Conservation (phyloP, 1,140 invertebrate genomes). For the Drosophila rufa region DNA sequence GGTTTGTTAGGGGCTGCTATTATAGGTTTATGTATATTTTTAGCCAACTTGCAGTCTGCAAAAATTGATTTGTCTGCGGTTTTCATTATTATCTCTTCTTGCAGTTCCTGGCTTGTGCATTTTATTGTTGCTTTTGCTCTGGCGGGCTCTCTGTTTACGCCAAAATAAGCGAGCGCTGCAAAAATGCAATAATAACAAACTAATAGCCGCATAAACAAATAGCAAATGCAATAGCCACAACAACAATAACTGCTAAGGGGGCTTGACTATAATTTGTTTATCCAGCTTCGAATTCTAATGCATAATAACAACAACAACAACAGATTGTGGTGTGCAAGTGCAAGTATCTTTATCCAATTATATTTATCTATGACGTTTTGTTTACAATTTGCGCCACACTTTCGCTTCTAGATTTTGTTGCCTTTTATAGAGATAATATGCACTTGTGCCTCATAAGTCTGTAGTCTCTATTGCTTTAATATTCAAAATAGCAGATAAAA, state of each 20-base stretch:
- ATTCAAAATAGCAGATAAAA: neutral
- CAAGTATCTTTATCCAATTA: slow-evolving; percentile 17
- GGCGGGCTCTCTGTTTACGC: slow-evolving; percentile 13
- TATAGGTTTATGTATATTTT: slow-evolving; percentile 18
- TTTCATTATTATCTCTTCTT: slow-evolving; percentile 31
- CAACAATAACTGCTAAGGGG: slow-evolving; percentile 40
- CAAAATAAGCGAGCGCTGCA: slow-evolving; percentile 34
- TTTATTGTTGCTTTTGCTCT: slow-evolving; percentile 7
- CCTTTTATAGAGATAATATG: slow-evolving; percentile 33
- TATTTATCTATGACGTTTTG: slow-evolving; percentile 66
- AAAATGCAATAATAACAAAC: slow-evolving; percentile 38
- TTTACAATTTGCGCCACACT: slow-evolving; percentile 56
- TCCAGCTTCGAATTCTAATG: slow-evolving; percentile 56
- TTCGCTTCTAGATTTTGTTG: neutral
- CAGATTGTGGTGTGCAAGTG: slow-evolving; percentile 13
- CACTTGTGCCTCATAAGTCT: slow-evolving; percentile 23
- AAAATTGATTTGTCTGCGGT: slow-evolving; percentile 48
- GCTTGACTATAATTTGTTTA: slow-evolving; percentile 76
- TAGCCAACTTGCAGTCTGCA: slow-evolving; percentile 34
- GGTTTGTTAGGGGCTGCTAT: slow-evolving; percentile 8
- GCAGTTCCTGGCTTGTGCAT: slow-evolving; percentile 10
- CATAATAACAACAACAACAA: slow-evolving; percentile 46
- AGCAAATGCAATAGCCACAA: neutral
- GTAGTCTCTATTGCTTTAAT: neutral
- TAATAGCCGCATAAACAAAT: slow-evolving; percentile 26